These are phyloP conservation scores for Agelaius phoeniceus DNA, from an alignment of 2,113 vertebrate species.

Conservation along the genomic window DNA sequence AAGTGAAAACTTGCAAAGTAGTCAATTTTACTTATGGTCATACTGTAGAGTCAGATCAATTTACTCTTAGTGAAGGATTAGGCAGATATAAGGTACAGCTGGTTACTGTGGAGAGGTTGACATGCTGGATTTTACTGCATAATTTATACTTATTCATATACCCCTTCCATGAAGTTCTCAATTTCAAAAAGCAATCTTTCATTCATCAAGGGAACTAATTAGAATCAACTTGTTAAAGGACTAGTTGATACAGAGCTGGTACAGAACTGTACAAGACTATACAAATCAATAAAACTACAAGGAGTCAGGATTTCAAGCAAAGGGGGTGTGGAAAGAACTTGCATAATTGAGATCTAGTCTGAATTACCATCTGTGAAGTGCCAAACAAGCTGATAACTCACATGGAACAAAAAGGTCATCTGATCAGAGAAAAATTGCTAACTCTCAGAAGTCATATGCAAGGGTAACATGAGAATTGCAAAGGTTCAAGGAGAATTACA, in stretches of 20 bases:
- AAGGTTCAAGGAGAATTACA: neutral
- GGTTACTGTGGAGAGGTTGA: neutral
- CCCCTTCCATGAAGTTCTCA: neutral
- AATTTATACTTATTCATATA: neutral
- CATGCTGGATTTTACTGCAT: neutral
- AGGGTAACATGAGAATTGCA: neutral
- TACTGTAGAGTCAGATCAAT: neutral
- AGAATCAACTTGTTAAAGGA: neutral
- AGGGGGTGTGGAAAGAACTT: neutral
- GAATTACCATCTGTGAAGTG: neutral
- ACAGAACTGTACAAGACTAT: neutral
- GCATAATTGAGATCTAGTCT: neutral
- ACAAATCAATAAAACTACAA: neutral
- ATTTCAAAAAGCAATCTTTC: neutral
- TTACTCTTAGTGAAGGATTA: neutral
- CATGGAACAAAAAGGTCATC: neutral
- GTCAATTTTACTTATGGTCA: neutral
- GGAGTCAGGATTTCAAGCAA: neutral
- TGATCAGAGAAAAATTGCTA: neutral
- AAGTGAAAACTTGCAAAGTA: neutral
- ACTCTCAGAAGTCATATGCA: neutral
- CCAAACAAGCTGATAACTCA: neutral
- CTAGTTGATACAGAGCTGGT: neutral
- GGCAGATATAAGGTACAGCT: neutral
- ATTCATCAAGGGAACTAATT: neutral